These are phyloP conservation scores for Adelosebastes latens DNA, from an alignment of 2,797 vertebrate genomes.

Conservation along the genomic window DNA sequence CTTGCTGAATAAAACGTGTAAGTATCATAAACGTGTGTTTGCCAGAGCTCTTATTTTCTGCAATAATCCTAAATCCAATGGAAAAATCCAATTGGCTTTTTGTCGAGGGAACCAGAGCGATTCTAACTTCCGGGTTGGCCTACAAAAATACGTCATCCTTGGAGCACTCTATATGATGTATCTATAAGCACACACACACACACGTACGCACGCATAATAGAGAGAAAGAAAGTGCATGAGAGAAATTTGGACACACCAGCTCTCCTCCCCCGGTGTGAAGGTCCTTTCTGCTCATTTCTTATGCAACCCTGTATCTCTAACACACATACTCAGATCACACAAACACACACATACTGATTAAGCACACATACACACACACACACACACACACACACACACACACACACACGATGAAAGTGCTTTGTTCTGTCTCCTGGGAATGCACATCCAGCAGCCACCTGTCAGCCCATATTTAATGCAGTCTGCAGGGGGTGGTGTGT, in stretches of 20 bases:
- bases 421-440: slow-evolving; percentile 57
- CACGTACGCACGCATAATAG: not conserved
- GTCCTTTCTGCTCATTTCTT: slow-evolving; percentile 8
- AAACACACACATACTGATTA: slow-evolving; percentile 13
- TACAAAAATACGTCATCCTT: too few relatives aligned
- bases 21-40: too few relatives aligned
- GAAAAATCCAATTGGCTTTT: too few relatives aligned
- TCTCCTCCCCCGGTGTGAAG: not conserved
- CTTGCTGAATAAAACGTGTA: fast-evolving
- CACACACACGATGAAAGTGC: slow-evolving; percentile 33
- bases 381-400: not conserved
- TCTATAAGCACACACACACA: not conserved
- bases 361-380: not conserved
- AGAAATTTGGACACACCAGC: not conserved
- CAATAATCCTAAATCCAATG: too few relatives aligned
- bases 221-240: not conserved
- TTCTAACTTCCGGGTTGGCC: too few relatives aligned
- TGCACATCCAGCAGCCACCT: slow-evolving; percentile 66
- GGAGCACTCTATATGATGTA: too few relatives aligned
- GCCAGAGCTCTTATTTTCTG: too few relatives aligned
- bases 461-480: slow-evolving; percentile 61
- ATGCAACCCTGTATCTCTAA: slow-evolving; percentile 15
- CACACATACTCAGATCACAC: not conserved
- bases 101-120: too few relatives aligned
- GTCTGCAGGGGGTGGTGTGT: slow-evolving; percentile 10